Percentiles rank a stretch among this genome's conserved stretches.
Conservation (phyloP, 2,888 invertebrate species). For the Drosophila silvestris region DNA sequence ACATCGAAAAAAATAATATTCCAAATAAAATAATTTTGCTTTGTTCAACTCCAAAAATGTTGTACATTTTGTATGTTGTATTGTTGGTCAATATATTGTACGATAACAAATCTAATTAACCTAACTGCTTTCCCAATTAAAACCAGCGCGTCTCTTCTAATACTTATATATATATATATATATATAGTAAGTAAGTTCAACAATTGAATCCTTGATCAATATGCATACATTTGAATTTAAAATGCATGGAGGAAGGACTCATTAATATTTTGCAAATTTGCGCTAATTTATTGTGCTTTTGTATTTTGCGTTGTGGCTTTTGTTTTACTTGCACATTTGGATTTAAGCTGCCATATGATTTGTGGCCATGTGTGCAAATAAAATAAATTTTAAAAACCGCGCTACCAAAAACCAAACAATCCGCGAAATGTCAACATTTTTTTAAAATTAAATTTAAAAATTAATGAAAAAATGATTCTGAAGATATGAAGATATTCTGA, state of each 20-base stretch:
- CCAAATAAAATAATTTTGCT: not conserved
- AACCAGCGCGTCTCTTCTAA: slow-evolving; percentile 18
- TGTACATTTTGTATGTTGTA: not conserved
- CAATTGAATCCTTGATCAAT: slow-evolving; percentile 30
- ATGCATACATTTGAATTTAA: slow-evolving; percentile 54
- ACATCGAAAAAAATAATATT: not conserved
- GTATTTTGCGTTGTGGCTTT: slow-evolving; percentile 29
- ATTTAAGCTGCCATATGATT: slow-evolving; percentile 52
- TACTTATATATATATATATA: slow-evolving; percentile 17
- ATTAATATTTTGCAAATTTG: slow-evolving; percentile 56
- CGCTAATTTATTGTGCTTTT: slow-evolving; percentile 46
- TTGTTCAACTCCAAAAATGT: not conserved
- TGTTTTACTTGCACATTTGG: slow-evolving; percentile 17
- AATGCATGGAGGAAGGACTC: slow-evolving; percentile 25
- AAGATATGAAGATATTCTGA: not conserved
- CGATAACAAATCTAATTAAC: slow-evolving; percentile 36
- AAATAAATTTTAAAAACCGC: slow-evolving; percentile 38
- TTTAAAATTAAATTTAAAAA: slow-evolving; percentile 27
- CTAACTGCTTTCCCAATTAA: slow-evolving; percentile 44
- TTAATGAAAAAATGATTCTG: not conserved
- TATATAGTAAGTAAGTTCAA: slow-evolving; percentile 32
- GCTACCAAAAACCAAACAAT: slow-evolving; percentile 43
- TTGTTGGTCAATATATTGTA: not conserved
- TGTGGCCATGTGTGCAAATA: slow-evolving; percentile 55
- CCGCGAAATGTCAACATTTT: slow-evolving; percentile 59